These are phyloP conservation scores for Pontoporia blainvillei DNA, from an alignment of 2,113 vertebrate genomes.

Conservation along the genomic window DNA sequence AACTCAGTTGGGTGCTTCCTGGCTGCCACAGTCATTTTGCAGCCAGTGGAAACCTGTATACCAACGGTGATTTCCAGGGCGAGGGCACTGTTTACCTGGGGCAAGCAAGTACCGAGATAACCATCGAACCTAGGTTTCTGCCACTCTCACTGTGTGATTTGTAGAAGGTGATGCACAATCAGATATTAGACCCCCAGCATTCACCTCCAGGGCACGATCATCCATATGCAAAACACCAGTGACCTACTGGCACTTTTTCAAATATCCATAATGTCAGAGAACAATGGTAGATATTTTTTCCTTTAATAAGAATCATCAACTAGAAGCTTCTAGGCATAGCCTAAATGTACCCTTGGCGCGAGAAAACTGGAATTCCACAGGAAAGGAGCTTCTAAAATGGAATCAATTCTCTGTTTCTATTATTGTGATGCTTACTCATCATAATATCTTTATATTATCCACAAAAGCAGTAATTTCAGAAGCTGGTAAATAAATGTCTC, in stretches of 20 bases:
- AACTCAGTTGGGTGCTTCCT: not conserved
- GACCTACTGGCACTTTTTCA: not conserved
- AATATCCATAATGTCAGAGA: not conserved
- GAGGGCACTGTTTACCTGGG: not conserved
- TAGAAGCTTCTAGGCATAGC: not conserved
- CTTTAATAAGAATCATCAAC: not conserved
- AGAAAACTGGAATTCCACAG: not conserved
- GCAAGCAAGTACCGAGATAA: not conserved
- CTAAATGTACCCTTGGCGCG: not conserved
- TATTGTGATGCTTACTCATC: not conserved
- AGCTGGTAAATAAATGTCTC: not conserved
- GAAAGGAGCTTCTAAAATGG: not conserved
- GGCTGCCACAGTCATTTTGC: not conserved
- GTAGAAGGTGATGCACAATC: not conserved
- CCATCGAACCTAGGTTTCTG: not conserved
- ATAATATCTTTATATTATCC: not conserved
- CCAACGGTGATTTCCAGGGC: not conserved
- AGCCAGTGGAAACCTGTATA: not conserved
- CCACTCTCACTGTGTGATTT: not conserved
- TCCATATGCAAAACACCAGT: not conserved
- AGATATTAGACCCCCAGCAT: not conserved
- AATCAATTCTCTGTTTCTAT: slow-evolving; percentile 14
- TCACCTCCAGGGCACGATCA: not conserved
- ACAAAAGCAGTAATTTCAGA: slow-evolving; percentile 25
- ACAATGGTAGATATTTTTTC: not conserved